phyloP scores from a whole-genome alignment of 2,113 vertebrate genomes.

The Ameiurus melas region DNA sequence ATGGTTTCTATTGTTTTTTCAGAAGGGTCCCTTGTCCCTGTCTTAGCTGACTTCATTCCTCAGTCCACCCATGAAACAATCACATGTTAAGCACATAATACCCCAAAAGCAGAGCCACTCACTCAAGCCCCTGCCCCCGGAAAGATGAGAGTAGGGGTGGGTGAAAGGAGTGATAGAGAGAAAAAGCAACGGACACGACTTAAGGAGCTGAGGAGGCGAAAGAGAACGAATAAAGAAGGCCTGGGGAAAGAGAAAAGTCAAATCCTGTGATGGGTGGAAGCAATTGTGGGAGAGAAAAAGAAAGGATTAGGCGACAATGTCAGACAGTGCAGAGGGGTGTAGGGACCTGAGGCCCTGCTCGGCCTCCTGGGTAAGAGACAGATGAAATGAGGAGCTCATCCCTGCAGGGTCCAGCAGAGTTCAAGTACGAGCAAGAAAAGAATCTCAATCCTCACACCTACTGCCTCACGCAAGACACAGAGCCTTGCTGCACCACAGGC shows the following conservation, averaged over 20 bases:
- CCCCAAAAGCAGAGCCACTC: slow-evolving; percentile 46
- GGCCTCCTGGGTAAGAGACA: slow-evolving; percentile 75
- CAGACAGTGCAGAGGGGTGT: slow-evolving; percentile 76
- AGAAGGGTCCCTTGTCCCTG: not conserved
- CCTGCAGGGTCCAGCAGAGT: slow-evolving; percentile 74
- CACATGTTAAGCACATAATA: slow-evolving; percentile 54
- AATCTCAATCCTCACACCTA: slow-evolving; percentile 64
- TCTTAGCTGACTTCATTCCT: slow-evolving; percentile 37
- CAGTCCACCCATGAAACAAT: slow-evolving; percentile 45
- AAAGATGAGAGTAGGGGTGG: slow-evolving; percentile 73
- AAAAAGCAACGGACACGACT: slow-evolving; percentile 50
- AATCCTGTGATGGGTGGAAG: slow-evolving; percentile 75
- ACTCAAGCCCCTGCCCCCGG: slow-evolving; percentile 46
- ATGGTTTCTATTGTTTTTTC: no score
- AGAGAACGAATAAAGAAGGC: slow-evolving; percentile 71
- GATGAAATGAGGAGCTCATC: slow-evolving; percentile 72
- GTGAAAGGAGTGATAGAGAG: slow-evolving; percentile 60
- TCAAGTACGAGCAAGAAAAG: slow-evolving; percentile 73
- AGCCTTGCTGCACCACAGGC: slow-evolving; percentile 56
- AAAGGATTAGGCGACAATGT: slow-evolving; percentile 81
- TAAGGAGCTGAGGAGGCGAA: slow-evolving; percentile 73
- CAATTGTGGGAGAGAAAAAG: slow-evolving; percentile 64
- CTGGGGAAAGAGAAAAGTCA: slow-evolving; percentile 77
- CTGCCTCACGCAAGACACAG: slow-evolving; percentile 53
- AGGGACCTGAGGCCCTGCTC: slow-evolving; percentile 75